phyloP scores from a whole-genome alignment of 2,888 invertebrate species.

The Cheilosia impressa region DNA sequence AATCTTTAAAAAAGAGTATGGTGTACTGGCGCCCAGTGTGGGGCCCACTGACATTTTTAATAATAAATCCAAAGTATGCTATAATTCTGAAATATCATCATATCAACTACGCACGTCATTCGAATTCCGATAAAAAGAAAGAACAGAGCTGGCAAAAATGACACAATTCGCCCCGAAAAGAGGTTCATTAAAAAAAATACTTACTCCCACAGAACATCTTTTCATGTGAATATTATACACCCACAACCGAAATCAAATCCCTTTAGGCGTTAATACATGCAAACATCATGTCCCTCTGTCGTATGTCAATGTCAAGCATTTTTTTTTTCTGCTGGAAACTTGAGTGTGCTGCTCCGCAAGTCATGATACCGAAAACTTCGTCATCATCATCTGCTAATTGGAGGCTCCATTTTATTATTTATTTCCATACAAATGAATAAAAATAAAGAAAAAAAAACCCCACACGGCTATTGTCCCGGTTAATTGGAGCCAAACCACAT shows the following conservation, averaged over 20 bases:
- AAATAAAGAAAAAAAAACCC: background rate
- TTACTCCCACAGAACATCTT: conserved; percentile 11
- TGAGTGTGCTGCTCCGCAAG: conserved; percentile 13
- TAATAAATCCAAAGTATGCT: background rate
- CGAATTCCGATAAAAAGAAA: background rate
- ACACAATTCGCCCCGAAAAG: conserved; percentile 10
- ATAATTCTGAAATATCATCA: conserved; percentile 5
- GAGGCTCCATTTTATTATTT: background rate
- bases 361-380: conserved; percentile 5
- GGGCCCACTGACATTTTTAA: too few species aligned
- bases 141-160: background rate
- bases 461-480: background rate
- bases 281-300: conserved; percentile 2
- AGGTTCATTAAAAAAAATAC: conserved; percentile 18
- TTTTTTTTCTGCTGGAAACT: conserved; percentile 16
- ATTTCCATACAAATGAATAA: background rate
- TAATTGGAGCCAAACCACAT: conserved; percentile 17
- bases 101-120: background rate
- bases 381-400: conserved; percentile 31
- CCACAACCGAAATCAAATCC: conserved; percentile 12
- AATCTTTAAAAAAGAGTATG: background rate
- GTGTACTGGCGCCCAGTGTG: background rate
- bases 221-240: conserved; percentile 25
- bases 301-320: conserved; percentile 7
- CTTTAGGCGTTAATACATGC: conserved; percentile 16